Evolutionary conservation across 2,113 vertebrate species (phyloP).

Genomic region (Eira barbara): DNA sequence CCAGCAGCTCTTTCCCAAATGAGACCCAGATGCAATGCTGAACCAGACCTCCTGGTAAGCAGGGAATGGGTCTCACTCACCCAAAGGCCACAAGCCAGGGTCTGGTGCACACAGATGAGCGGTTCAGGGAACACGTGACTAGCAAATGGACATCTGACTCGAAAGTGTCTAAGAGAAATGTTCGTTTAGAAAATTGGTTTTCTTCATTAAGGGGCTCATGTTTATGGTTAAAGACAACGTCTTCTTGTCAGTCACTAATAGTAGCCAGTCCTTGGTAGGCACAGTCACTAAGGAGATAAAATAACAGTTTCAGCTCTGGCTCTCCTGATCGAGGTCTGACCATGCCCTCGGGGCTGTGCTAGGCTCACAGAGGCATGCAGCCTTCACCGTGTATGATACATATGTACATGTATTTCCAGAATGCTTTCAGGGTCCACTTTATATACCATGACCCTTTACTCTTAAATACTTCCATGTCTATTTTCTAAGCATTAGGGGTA

Average conservation of each 20-base stretch:
- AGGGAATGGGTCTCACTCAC: neutral
- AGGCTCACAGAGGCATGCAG: accelerated
- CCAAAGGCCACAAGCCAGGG: neutral
- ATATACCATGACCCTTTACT: neutral
- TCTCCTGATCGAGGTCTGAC: neutral
- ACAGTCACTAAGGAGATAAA: neutral
- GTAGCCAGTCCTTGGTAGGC: neutral
- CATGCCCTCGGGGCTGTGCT: neutral
- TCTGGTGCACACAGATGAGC: neutral
- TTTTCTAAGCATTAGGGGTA: neutral
- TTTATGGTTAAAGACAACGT: neutral
- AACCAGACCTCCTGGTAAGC: neutral
- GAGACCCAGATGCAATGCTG: neutral
- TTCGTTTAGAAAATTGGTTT: neutral
- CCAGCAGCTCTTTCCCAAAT: neutral
- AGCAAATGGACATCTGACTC: neutral
- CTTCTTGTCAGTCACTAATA: neutral
- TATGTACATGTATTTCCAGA: neutral
- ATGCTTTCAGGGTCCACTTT: neutral
- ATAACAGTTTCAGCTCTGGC: neutral
- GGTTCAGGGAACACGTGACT: neutral
- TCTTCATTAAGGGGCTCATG: neutral
- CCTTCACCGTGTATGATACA: neutral
- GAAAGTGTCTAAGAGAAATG: neutral
- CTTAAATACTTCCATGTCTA: neutral